Evolutionary conservation across 2,888 invertebrate species (phyloP).

Genomic region (Rhynchonema sp.): DNA sequence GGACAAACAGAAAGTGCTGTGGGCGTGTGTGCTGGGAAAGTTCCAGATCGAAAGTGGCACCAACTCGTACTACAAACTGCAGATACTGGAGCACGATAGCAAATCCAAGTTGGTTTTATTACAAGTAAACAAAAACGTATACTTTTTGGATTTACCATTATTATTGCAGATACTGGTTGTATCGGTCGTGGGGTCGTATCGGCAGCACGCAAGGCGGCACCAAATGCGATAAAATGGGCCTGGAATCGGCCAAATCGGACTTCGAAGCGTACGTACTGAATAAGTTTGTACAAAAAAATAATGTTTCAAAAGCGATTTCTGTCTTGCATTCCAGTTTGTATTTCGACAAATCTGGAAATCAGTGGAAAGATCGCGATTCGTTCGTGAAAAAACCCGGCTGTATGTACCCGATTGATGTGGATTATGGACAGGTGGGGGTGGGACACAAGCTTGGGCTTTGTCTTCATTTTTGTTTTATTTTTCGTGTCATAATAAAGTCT

Average conservation of each 20-base stretch:
- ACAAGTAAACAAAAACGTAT: not conserved
- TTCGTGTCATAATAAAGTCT: no score
- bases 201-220: conserved; percentile 67
- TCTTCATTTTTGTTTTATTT: no score
- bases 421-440: conserved; percentile 46
- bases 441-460: no score
- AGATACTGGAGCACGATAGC: conserved; percentile 57
- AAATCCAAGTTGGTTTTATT: conserved; percentile 34
- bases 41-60: conserved; percentile 67
- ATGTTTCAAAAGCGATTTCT: not conserved
- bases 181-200: conserved; percentile 85
- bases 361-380: conserved; percentile 34
- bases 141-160: not conserved
- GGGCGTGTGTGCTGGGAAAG: conserved; percentile 56
- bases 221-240: conserved; percentile 23
- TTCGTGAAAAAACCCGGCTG: conserved; percentile 52
- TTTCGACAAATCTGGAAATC: conserved; percentile 5
- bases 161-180: conserved; percentile 49
- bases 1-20: conserved; percentile 36
- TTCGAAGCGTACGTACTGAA: conserved; percentile 14
- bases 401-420: conserved; percentile 71
- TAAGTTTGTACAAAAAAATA: no score
- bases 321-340: not conserved
- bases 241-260: conserved; percentile 15
- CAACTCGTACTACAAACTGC: conserved; percentile 86